phyloP scores from a whole-genome alignment of 1,140 invertebrate genomes.

The Popillia japonica region DNA sequence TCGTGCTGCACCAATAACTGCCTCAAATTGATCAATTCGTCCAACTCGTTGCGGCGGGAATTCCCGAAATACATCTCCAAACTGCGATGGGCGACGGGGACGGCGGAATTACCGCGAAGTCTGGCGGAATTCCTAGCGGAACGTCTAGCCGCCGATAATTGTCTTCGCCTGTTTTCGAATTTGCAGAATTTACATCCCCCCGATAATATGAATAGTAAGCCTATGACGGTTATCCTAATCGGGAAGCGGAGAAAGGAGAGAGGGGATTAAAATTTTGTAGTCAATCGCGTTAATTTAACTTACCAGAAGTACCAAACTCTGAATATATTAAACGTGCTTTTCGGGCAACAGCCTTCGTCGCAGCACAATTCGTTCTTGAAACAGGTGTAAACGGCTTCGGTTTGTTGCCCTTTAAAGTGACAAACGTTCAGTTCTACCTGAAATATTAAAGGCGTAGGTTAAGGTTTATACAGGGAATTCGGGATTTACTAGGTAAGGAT shows the following conservation, averaged over 20 bases:
- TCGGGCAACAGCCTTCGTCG: conserved; percentile 40
- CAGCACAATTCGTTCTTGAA: conserved; percentile 39
- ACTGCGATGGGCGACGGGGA: background rate
- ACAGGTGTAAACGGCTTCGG: conserved; percentile 39
- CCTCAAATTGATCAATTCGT: conserved; percentile 19
- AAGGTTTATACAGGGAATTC: background rate
- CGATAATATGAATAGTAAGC: conserved; percentile 36
- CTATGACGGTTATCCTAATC: conserved; percentile 25
- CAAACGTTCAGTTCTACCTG: conserved; percentile 26
- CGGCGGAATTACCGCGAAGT: background rate
- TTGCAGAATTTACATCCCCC: conserved; percentile 38
- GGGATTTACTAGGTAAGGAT: background rate
- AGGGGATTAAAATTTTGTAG: background rate
- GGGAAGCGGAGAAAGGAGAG: background rate
- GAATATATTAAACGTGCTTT: conserved; percentile 4
- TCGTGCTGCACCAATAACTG: background rate
- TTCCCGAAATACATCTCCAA: conserved; percentile 28
- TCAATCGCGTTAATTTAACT: background rate
- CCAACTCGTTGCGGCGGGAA: background rate
- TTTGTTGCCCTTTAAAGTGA: conserved; percentile 20
- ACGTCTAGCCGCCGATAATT: background rate
- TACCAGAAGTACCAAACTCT: conserved; percentile 44
- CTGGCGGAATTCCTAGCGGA: background rate
- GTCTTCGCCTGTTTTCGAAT: background rate
- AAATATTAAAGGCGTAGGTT: background rate